Evolutionary conservation across 92 coral and sea anemone species (phyloP), one percentile per base, ranked within the genome.

Genomic region (Epizoanthus stellaris): DNA sequence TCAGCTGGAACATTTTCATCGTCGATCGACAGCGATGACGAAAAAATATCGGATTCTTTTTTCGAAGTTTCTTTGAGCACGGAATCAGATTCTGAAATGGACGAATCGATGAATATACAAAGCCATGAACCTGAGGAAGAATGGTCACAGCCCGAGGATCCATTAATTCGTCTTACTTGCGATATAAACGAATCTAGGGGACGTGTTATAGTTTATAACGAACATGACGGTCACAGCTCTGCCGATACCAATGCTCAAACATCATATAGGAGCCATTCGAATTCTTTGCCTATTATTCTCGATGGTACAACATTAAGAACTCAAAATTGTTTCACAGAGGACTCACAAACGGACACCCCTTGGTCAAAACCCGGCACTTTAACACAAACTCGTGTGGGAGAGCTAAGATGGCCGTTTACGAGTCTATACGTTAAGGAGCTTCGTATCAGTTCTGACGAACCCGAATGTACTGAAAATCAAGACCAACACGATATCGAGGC

Each of bases 371-470:
- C 52, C 5, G 13, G 40, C 42, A 25, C 4, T 34, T 67, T 67
- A 11, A 40, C 72, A 12, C 72, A 25, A 34, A 16, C 11, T 3
- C 72, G 5, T 5, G 82, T 77, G 14, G 83, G 72, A 14, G 59
- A 63, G 3, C 67, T 79, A 0, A 57, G 83, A 4, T 79, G 83
- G 83, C 83, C 83, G 11, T 79, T 43, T 21, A 62, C 83, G 4
- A 79, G 23, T 21, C 34, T 79, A n/a, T 79, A 79, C 57, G 83
- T 79, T 9, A 79, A 79, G 42, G 83, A 79, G 25, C 83, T 79
- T 2, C 10, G 47, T 2, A 49, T 79, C 2, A 59, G 2, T 21
- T 63, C 83, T 13, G 72, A 63, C 16, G 72, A 79, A 42, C 25
- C 70, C 9, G 82, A 61, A 38, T 5, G 43, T 9, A 70, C 45